phyloP scores from a whole-genome alignment of 2,888 invertebrate genomes.

The Acanthosepion lycidas region DNA sequence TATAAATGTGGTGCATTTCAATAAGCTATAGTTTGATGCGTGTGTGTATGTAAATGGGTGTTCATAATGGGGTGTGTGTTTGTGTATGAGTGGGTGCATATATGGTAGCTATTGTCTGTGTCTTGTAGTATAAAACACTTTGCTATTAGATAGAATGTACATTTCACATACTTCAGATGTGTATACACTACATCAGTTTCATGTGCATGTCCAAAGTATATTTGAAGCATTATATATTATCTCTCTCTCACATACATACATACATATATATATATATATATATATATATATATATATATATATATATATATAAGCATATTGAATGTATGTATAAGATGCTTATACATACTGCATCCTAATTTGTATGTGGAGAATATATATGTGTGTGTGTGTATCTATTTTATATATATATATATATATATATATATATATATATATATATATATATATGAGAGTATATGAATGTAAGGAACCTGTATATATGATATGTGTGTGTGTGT shows the following conservation, averaged over 20 bases:
- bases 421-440: neutral
- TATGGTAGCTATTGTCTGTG: neutral
- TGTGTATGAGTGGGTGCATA: neutral
- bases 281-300: conserved; percentile 11
- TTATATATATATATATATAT: conserved; percentile 14
- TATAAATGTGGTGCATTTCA: neutral
- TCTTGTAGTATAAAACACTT: neutral
- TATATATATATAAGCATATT: neutral
- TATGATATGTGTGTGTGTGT: conserved; percentile 8
- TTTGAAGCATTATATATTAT: neutral
- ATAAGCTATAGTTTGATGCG: neutral
- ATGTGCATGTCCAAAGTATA: conserved; percentile 17
- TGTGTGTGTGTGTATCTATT: neutral
- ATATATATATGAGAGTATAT: neutral
- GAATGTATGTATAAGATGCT: neutral
- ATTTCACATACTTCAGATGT: conserved; percentile 24
- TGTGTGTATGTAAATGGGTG: neutral
- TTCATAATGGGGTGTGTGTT: neutral
- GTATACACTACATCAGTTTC: neutral
- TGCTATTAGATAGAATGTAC: neutral
- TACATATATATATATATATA: conserved; percentile 39
- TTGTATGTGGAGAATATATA: conserved; percentile 2
- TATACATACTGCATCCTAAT: neutral
- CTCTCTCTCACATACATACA: neutral
- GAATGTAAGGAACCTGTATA: neutral